These are phyloP conservation scores for Plebejus anna DNA, from an alignment of 2,888 invertebrate genomes.

Conservation along the genomic window DNA sequence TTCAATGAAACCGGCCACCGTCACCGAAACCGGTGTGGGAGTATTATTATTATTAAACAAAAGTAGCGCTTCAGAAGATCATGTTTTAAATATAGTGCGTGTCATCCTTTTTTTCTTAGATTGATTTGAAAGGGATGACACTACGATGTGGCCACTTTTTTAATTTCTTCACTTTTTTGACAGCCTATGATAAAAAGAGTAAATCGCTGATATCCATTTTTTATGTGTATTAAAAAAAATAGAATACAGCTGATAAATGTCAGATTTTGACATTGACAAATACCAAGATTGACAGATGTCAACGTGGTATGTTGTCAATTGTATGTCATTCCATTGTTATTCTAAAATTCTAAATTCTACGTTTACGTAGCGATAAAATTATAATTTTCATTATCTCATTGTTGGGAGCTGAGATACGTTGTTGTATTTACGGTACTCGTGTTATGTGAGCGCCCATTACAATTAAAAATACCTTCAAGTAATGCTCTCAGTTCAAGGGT, in stretches of 20 bases:
- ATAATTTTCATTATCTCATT: neutral
- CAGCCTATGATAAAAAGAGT: too few relatives aligned
- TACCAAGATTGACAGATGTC: neutral
- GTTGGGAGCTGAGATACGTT: neutral
- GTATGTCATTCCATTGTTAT: neutral
- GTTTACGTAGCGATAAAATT: neutral
- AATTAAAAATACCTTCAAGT: neutral
- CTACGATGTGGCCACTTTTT: too few relatives aligned
- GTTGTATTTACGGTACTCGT: neutral
- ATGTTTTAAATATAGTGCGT: too few relatives aligned
- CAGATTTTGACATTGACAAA: neutral
- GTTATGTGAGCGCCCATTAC: neutral
- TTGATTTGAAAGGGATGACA: too few relatives aligned
- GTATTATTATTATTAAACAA: too few relatives aligned
- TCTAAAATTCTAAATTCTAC: neutral
- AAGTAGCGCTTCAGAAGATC: too few relatives aligned
- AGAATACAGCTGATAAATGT: neutral
- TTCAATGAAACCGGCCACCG: too few relatives aligned
- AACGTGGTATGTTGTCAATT: neutral
- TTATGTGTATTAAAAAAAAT: too few relatives aligned
- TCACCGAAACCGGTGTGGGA: too few relatives aligned
- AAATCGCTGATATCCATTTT: too few relatives aligned
- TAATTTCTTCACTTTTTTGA: too few relatives aligned
- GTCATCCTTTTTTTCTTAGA: too few relatives aligned
- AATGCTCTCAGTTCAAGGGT: neutral